Evolutionary conservation across 2,797 vertebrate genomes (phyloP).

Genomic region (Spondyliosoma cantharus): DNA sequence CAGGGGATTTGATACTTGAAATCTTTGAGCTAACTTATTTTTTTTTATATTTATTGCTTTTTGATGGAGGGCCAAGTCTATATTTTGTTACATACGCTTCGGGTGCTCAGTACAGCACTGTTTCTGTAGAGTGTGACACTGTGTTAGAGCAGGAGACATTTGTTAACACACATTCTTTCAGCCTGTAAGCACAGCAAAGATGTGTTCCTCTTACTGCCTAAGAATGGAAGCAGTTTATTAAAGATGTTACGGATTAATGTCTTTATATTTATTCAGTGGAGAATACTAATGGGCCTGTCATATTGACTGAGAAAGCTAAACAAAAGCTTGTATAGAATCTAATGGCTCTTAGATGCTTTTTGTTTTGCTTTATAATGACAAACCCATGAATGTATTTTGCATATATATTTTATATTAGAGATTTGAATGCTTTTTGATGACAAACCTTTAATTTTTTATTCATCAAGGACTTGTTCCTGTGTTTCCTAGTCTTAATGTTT

Average conservation of each 20-base stretch:
- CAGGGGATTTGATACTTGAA: slow-evolving; percentile 80
- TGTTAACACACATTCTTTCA: slow-evolving; percentile 10
- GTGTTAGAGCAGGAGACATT: slow-evolving; percentile 20
- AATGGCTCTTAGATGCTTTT: slow-evolving; percentile 48
- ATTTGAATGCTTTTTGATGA: slow-evolving; percentile 58
- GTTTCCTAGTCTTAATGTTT: slow-evolving; percentile 55
- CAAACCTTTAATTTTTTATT: slow-evolving; percentile 51
- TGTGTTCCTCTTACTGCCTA: slow-evolving; percentile 16
- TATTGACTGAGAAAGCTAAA: slow-evolving; percentile 41
- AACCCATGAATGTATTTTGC: slow-evolving; percentile 73
- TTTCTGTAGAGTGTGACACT: slow-evolving; percentile 42
- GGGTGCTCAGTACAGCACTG: slow-evolving; percentile 39
- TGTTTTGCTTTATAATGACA: slow-evolving; percentile 48
- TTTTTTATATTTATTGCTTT: slow-evolving; percentile 83
- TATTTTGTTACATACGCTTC: slow-evolving; percentile 57
- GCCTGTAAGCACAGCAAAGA: slow-evolving; percentile 22
- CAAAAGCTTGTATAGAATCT: slow-evolving; percentile 9
- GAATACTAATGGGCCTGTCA: slow-evolving; percentile 17
- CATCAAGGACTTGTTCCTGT: slow-evolving; percentile 34
- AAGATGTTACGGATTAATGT: slow-evolving; percentile 36
- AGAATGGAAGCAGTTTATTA: slow-evolving; percentile 23
- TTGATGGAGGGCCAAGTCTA: slow-evolving; percentile 36
- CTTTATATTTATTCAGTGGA: slow-evolving; percentile 23
- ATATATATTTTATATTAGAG: slow-evolving; percentile 65
- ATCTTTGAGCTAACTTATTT: slow-evolving; percentile 79